These are phyloP conservation scores for Pavo muticus DNA, from an alignment of 2,113 vertebrate genomes.

Conservation along the genomic window DNA sequence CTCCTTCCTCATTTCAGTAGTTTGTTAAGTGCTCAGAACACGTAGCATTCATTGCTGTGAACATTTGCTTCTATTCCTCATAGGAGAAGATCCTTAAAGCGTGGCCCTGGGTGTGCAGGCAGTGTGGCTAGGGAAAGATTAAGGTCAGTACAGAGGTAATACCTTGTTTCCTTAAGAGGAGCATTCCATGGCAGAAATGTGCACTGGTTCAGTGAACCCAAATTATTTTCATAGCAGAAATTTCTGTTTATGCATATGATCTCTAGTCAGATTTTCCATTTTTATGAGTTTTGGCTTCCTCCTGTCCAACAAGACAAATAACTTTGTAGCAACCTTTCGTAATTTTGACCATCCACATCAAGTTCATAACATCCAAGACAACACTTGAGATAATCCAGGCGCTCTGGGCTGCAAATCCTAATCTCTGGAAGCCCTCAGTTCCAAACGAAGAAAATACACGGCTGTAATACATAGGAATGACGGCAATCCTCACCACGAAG, in stretches of 20 bases:
- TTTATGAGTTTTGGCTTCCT: slow-evolving; percentile 80
- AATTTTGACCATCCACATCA: slow-evolving; percentile 99
- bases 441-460: slow-evolving; percentile 86
- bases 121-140: slow-evolving; percentile 48
- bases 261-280: slow-evolving; percentile 91
- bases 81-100: slow-evolving; percentile 31
- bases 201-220: slow-evolving; percentile 56
- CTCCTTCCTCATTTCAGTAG: slow-evolving; percentile 24
- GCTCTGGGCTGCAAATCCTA: slow-evolving; percentile 85
- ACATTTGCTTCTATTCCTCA: slow-evolving; percentile 22
- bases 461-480: slow-evolving; percentile 91
- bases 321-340: slow-evolving; percentile 92
- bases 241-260: slow-evolving; percentile 7
- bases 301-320: slow-evolving; percentile 79
- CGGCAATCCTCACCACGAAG: slow-evolving; percentile 91
- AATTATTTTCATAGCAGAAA: slow-evolving; percentile 31
- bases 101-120: slow-evolving; percentile 61
- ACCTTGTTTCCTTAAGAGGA: slow-evolving; percentile 57
- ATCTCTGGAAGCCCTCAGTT: slow-evolving; percentile 87
- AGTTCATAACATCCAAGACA: slow-evolving; percentile 94
- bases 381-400: slow-evolving; percentile 90
- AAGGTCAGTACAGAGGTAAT: slow-evolving; percentile 69
- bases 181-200: slow-evolving; percentile 61
- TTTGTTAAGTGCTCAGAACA: slow-evolving; percentile 6
- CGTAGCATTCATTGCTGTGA: slow-evolving; percentile 14